Evolutionary conservation across 2,113 vertebrate species (phyloP).

Genomic region (Carollia perspicillata): DNA sequence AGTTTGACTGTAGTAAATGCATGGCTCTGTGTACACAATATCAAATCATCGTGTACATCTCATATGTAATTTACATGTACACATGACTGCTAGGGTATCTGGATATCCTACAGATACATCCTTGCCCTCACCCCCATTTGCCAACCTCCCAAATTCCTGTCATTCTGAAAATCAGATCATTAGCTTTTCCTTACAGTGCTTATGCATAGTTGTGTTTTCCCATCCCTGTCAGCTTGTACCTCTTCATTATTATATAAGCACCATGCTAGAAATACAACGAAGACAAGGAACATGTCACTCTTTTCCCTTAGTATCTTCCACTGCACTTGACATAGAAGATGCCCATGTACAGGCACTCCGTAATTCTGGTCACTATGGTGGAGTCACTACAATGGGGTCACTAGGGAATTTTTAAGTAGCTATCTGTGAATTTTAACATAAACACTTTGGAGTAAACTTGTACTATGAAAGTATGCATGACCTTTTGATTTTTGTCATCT

Average conservation of each 20-base stretch:
- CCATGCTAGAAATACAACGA: neutral
- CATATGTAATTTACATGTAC: neutral
- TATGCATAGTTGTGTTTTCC: neutral
- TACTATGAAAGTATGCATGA: neutral
- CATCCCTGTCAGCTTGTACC: neutral
- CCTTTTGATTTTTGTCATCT: neutral
- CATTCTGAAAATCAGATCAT: neutral
- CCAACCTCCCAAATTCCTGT: neutral
- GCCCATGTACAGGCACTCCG: accelerated
- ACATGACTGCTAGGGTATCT: neutral
- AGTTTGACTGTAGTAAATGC: neutral
- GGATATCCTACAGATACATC: neutral
- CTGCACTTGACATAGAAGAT: neutral
- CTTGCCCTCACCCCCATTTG: accelerated
- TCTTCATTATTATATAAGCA: neutral
- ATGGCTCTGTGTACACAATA: neutral
- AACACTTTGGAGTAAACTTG: neutral
- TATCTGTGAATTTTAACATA: neutral
- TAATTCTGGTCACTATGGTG: neutral
- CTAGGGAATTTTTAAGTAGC: neutral
- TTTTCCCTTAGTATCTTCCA: neutral
- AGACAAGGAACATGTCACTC: neutral
- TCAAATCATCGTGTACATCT: neutral
- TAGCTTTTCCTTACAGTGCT: neutral
- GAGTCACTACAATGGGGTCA: neutral